Evolutionary conservation across 2,888 invertebrate species (phyloP).

Genomic region (Lasioglossum morio): DNA sequence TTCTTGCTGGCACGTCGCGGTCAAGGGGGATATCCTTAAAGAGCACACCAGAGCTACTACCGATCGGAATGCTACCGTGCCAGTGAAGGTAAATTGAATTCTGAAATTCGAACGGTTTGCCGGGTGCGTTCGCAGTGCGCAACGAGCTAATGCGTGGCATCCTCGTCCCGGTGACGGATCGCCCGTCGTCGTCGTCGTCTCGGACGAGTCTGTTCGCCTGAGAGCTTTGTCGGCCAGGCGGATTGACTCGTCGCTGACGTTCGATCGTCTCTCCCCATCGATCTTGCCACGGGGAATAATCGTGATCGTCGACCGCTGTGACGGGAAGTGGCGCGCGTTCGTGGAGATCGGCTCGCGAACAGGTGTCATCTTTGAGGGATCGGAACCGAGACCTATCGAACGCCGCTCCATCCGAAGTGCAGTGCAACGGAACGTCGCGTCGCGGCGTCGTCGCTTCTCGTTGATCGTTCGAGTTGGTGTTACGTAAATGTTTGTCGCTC

Average conservation of each 20-base stretch:
- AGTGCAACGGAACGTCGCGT: conserved; percentile 34
- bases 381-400: neutral
- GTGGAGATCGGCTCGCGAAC: neutral
- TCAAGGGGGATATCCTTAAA: conserved; percentile 61
- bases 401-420: conserved; percentile 8
- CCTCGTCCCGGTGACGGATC: conserved; percentile 4
- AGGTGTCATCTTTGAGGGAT: conserved; percentile 23
- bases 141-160: neutral
- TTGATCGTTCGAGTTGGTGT: neutral
- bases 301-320: neutral
- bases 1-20: conserved; percentile 47
- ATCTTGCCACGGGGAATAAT: neutral
- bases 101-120: conserved; percentile 39
- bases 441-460: neutral
- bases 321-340: neutral
- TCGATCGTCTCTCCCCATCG: neutral
- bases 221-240: neutral
- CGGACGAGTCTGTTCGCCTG: neutral
- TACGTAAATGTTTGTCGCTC: conserved; percentile 21
- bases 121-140: conserved; percentile 8
- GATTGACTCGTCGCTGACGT: conserved; percentile 18
- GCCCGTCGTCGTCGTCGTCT: neutral
- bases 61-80: conserved; percentile 78
- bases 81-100: conserved; percentile 78
- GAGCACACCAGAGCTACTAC: conserved; percentile 63